Conservation (phyloP, 2,797 vertebrate genomes). For the Sternarchorhynchus goeldii region DNA sequence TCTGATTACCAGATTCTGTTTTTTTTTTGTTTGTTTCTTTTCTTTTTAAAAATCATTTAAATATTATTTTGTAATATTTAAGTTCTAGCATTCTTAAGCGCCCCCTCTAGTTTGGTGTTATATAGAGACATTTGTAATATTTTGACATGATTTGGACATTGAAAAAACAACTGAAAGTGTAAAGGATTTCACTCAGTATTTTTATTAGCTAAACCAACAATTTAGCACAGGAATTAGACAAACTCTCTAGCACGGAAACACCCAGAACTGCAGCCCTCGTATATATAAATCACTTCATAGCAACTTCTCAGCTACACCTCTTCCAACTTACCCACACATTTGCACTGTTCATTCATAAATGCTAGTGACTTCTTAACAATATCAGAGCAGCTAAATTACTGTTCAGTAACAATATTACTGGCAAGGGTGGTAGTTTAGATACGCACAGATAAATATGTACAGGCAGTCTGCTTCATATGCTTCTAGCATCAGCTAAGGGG, state of each 20-base stretch:
- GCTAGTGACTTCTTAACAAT: background rate
- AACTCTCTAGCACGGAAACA: slow-evolving; percentile 1
- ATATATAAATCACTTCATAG: background rate
- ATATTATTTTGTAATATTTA: no score
- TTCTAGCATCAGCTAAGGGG: slow-evolving; percentile 64
- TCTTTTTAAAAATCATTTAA: no score
- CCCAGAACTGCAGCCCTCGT: slow-evolving; percentile 7
- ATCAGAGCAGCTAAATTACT: slow-evolving; percentile 20
- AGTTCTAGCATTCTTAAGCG: no score
- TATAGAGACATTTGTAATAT: no score
- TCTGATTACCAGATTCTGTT: no score
- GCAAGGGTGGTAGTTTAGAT: background rate
- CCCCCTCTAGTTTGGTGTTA: no score
- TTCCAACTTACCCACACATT: no score
- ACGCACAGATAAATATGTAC: background rate
- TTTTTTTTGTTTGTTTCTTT: no score
- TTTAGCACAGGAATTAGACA: slow-evolving; percentile 14
- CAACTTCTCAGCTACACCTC: background rate
- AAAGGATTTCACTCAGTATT: background rate
- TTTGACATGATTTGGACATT: no score
- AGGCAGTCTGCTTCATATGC: slow-evolving; percentile 63
- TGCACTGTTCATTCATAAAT: slow-evolving; percentile 35
- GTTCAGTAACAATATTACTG: slow-evolving; percentile 28
- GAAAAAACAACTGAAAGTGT: background rate
- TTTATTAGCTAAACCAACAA: slow-evolving; percentile 46